A percentile compares a stretch with the other conserved stretches of the same genome.
These are phyloP conservation scores for Odontesthes bonariensis DNA, from an alignment of 2,113 vertebrate genomes.

Conservation along the genomic window DNA sequence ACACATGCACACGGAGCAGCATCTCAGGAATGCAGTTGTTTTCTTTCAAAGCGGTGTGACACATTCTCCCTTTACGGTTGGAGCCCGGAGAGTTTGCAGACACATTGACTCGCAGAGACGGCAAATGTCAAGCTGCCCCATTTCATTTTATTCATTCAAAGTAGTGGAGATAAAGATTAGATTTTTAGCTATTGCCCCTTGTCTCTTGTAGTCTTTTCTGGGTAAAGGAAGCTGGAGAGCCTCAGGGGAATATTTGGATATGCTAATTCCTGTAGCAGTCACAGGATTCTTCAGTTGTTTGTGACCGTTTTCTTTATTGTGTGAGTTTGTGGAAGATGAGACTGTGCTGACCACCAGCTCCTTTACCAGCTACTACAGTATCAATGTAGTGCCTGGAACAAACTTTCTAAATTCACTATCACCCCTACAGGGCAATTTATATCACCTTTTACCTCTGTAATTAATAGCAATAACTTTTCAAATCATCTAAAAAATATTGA, in stretches of 20 bases:
- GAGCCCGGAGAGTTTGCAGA: slow-evolving; percentile 16
- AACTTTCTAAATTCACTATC: too few relatives aligned
- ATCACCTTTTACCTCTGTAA: too few relatives aligned
- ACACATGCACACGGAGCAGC: slow-evolving; percentile 8
- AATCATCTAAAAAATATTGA: too few relatives aligned
- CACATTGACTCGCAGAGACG: not conserved
- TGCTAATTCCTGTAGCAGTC: slow-evolving; percentile 15
- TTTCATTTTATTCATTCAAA: not conserved
- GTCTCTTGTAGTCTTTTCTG: not conserved
- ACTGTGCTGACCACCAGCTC: too few relatives aligned
- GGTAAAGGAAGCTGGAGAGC: not conserved
- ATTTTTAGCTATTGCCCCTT: too few relatives aligned
- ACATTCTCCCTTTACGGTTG: slow-evolving; percentile 5
- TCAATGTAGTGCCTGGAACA: too few relatives aligned
- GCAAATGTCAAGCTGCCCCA: slow-evolving; percentile 28
- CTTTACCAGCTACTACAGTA: too few relatives aligned
- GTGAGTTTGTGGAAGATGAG: not conserved
- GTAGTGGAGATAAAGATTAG: not conserved
- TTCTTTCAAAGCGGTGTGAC: slow-evolving; percentile 41
- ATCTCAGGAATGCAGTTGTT: slow-evolving; percentile 55
- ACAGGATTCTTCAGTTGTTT: slow-evolving; percentile 12
- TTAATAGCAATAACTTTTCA: too few relatives aligned
- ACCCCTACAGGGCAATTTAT: too few relatives aligned
- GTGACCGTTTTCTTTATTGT: not conserved
- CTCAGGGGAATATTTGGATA: slow-evolving; percentile 22